Conservation (phyloP, 2,797 vertebrate genomes). For the Gadopsis bispinosus region DNA sequence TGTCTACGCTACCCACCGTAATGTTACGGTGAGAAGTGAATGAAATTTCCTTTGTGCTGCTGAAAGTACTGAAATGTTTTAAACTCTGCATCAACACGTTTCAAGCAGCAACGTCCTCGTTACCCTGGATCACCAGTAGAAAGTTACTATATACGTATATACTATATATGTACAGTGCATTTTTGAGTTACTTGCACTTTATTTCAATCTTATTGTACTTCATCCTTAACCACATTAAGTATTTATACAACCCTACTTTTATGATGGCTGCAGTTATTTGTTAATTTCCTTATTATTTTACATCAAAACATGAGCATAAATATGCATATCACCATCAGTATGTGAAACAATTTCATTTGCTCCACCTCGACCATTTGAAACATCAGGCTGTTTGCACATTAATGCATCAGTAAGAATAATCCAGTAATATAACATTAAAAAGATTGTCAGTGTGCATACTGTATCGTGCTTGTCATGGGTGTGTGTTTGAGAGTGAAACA, state of each 20-base stretch:
- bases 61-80: conserved; percentile 8
- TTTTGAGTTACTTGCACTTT: background rate
- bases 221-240: background rate
- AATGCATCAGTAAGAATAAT: background rate
- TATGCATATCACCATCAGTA: background rate
- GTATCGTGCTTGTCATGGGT: background rate
- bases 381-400: background rate
- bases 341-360: background rate
- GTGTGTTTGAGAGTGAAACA: background rate
- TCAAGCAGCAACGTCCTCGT: conserved; percentile 28
- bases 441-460: background rate
- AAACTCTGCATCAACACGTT: background rate
- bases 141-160: background rate
- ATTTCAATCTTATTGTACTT: background rate
- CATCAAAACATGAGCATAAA: background rate
- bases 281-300: background rate
- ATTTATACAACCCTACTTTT: background rate
- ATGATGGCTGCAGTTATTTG: background rate
- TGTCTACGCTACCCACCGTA: no score
- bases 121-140: conserved; percentile 9
- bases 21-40: background rate
- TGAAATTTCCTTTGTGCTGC: background rate
- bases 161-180: no score
- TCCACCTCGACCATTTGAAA: background rate
- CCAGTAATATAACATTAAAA: background rate